Evolutionary conservation across 2,113 vertebrate species (phyloP).

Genomic region (Chionis minor): DNA sequence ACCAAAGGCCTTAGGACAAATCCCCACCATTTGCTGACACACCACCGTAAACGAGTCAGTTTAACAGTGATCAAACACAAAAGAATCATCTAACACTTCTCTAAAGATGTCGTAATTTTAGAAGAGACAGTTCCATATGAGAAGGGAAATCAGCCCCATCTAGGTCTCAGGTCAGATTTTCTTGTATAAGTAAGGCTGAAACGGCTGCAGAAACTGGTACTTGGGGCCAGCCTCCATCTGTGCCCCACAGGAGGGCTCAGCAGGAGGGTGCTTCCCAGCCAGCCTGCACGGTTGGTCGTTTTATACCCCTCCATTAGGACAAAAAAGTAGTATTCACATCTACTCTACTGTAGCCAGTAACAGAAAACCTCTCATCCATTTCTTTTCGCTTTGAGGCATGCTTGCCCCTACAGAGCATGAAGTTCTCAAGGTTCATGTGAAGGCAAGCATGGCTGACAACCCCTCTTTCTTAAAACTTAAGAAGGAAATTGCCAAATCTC

Average conservation of each 20-base stretch:
- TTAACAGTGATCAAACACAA: background rate
- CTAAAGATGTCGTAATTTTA: background rate
- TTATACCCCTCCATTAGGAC: background rate
- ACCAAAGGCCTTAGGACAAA: background rate
- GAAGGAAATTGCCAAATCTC: background rate
- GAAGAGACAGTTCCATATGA: background rate
- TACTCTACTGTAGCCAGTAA: background rate
- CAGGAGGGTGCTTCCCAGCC: background rate
- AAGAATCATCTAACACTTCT: background rate
- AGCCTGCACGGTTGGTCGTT: background rate
- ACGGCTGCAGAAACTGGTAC: background rate
- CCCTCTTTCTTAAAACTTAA: background rate
- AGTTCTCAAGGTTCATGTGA: background rate
- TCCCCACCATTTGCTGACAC: background rate
- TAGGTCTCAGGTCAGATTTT: background rate
- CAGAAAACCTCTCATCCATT: background rate
- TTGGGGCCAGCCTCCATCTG: accelerated
- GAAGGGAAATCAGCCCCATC: background rate
- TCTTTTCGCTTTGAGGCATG: background rate
- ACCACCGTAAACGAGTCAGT: background rate
- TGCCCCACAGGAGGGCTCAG: background rate
- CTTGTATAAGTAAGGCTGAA: background rate
- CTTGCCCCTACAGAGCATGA: background rate
- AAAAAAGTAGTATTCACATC: background rate
- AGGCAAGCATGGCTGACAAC: background rate